Evolutionary conservation across 2,797 vertebrate species (phyloP), one percentile per base, ranked within the genome.

Genomic region (Acipenser transmontanus): DNA sequence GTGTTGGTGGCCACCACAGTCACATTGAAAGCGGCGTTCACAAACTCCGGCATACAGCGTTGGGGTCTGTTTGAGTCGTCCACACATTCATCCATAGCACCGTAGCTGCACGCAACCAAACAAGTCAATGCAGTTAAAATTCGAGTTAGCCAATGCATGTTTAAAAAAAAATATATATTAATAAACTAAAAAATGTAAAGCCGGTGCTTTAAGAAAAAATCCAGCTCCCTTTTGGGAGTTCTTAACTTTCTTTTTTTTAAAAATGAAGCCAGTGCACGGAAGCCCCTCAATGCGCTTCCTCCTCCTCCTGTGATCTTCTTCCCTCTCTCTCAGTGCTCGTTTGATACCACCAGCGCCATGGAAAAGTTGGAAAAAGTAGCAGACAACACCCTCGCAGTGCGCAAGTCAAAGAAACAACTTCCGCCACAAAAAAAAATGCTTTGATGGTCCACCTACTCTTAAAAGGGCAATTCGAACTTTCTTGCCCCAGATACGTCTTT

Each of bases 31-130:
- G 96, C 96, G 54, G 95, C 96, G 87, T 99, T 98, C 1, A 97
- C 94, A 81, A 99, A 98, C 90, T 99, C 96, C 1, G 96, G 96
- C 95, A 98, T 93, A 82, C 96, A 98, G 78, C 95, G 94, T 86
- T 95, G 95, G 66, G 91, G 72, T 4, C 86, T 79, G 66, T 76
- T 80, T 68, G 14, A 71, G 59, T 93, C 94, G 72, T 93, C 85
- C 76, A 60, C 7, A 66, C 96, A 98, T 75, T 97, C 96, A 77
- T 96, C 96, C 95, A 96, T 98, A 50, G 94, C 95, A 57, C 78
- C 84, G 66, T 73, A 80, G 64, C 71, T 79, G 17, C 73, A 74
- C 73, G 65, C 20, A 64, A 67, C 72, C 75, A 79, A 68, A 68
- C 77, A 72, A 73, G 71, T 68, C 69, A 73, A 73, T 9, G 76